A percentile compares a stretch with the other conserved stretches of the same genome.
phyloP scores from a whole-genome alignment of 2,888 invertebrate genomes.

The Stramonita haemastoma region DNA sequence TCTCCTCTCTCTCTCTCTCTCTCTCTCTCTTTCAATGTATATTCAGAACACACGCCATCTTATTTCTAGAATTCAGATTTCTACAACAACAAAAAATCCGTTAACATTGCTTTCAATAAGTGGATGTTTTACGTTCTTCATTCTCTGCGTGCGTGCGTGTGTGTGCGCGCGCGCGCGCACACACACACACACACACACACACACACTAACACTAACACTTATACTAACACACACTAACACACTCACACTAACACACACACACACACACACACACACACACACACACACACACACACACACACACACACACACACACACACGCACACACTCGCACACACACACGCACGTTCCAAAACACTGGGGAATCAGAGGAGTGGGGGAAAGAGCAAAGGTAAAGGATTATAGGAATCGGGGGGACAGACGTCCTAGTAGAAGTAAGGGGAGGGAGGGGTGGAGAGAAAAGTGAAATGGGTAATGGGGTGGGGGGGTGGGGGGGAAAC shows the following conservation, averaged over 20 bases:
- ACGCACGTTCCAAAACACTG: neutral
- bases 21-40: neutral
- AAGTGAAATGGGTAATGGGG: no score
- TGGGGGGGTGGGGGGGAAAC: no score
- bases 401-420: neutral
- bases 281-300: slow-evolving; percentile 7
- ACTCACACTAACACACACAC: neutral
- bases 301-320: neutral
- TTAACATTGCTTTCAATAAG: no score
- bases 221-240: neutral
- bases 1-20: neutral
- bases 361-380: neutral
- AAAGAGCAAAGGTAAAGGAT: neutral
- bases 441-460: no score
- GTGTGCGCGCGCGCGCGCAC: neutral
- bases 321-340: neutral
- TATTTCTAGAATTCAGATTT: no score
- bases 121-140: no score
- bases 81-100: no score
- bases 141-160: neutral
- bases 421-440: neutral
- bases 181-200: neutral
- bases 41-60: no score
- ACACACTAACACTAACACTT: neutral
- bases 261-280: neutral